A percentile compares a stretch with the other conserved stretches of the same genome.
Evolutionary conservation across 2,113 vertebrate species (phyloP).

Genomic region (Pyrgilauda ruficollis): DNA sequence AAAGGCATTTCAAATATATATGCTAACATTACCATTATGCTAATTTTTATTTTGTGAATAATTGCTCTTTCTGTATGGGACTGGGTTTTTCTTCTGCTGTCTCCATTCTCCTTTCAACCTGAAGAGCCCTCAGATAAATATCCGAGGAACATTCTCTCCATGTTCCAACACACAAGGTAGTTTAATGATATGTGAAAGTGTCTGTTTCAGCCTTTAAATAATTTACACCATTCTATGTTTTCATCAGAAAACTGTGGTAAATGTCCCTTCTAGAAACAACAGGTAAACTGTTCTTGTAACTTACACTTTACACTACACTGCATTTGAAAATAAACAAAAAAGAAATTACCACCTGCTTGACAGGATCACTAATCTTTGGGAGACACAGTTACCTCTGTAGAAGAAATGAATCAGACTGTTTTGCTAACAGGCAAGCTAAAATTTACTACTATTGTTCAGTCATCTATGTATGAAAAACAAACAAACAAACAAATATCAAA

Average conservation of each 20-base stretch:
- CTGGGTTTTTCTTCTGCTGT: background rate
- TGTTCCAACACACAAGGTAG: background rate
- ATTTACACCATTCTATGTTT: background rate
- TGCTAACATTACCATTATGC: background rate
- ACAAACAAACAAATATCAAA: background rate
- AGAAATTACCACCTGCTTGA: slow-evolving; percentile 19
- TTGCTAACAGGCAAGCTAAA: background rate
- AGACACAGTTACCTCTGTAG: slow-evolving; percentile 13
- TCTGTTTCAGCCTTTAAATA: slow-evolving; percentile 38
- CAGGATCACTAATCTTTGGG: slow-evolving; percentile 31
- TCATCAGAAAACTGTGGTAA: background rate
- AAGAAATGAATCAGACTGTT: slow-evolving; percentile 33
- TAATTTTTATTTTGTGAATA: slow-evolving; percentile 29
- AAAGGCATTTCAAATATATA: slow-evolving; percentile 2
- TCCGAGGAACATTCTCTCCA: background rate
- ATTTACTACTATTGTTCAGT: slow-evolving; percentile 27
- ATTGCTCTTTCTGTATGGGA: background rate
- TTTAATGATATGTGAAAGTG: slow-evolving; percentile 20
- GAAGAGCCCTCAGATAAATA: slow-evolving; percentile 13
- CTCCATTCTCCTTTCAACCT: background rate
- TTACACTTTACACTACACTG: background rate
- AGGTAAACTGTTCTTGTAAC: background rate
- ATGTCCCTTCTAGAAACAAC: background rate
- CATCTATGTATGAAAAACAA: background rate
- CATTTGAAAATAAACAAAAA: background rate